Evolutionary conservation across 2,113 vertebrate genomes (phyloP).

Genomic region (Crotalus viridis): DNA sequence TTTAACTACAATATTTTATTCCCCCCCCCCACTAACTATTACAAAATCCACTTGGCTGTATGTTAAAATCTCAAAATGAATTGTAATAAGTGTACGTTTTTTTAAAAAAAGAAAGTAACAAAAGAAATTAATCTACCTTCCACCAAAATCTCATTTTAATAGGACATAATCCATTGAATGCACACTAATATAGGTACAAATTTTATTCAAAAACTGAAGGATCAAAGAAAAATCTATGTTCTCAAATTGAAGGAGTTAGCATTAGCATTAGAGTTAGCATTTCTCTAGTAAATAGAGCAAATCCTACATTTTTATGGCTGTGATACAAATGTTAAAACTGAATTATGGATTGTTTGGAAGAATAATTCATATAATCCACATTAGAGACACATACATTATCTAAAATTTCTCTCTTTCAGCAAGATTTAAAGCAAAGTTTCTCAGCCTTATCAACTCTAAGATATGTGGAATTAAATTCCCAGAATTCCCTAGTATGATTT

Average conservation of each 20-base stretch:
- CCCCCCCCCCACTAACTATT: slow-evolving; percentile 64
- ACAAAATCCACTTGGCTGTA: slow-evolving; percentile 60
- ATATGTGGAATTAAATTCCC: not conserved
- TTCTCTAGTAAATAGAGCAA: slow-evolving; percentile 1
- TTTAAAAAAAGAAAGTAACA: slow-evolving; percentile 41
- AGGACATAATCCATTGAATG: slow-evolving; percentile 12
- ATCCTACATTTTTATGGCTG: not conserved
- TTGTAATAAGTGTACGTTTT: slow-evolving; percentile 49
- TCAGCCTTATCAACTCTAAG: not conserved
- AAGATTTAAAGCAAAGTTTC: not conserved
- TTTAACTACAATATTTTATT: slow-evolving; percentile 63
- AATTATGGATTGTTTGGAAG: not conserved
- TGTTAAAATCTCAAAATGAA: slow-evolving; percentile 59
- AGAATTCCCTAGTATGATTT: not conserved
- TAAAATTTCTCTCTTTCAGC: not conserved
- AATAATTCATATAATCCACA: not conserved
- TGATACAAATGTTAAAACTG: not conserved
- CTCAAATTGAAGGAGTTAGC: not conserved
- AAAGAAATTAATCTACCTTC: slow-evolving; percentile 43
- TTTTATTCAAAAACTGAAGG: not conserved
- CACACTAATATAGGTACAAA: slow-evolving; percentile 16
- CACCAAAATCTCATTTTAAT: slow-evolving; percentile 49
- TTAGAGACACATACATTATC: not conserved
- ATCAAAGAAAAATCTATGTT: not conserved
- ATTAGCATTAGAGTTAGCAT: not conserved